A percentile compares a stretch with the other conserved stretches of the same genome.
Conservation (phyloP, 2,113 vertebrate species). For the Protobothrops flavoviridis region DNA sequence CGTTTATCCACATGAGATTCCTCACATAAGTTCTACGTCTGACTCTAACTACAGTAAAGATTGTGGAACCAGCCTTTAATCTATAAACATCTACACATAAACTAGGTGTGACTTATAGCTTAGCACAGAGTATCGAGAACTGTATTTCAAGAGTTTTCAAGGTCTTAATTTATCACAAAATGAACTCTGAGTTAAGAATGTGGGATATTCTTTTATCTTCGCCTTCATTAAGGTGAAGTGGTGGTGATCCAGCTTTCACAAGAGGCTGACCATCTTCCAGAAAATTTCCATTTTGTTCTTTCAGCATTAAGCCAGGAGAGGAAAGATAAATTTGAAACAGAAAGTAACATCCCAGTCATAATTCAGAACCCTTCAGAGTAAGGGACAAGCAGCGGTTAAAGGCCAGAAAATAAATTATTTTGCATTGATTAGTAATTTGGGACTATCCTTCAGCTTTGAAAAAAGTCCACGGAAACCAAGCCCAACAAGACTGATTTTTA, state of each 20-base stretch:
- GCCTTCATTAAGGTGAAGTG: not conserved
- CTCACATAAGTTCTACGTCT: not conserved
- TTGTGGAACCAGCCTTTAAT: not conserved
- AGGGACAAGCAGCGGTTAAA: not conserved
- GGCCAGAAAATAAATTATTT: not conserved
- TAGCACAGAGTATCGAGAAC: not conserved
- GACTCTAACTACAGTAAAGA: not conserved
- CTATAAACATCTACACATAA: not conserved
- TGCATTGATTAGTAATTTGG: not conserved
- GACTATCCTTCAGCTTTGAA: not conserved
- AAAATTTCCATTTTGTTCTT: not conserved
- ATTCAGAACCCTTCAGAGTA: not conserved
- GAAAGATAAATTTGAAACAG: not conserved
- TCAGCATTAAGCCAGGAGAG: not conserved
- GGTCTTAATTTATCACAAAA: not conserved
- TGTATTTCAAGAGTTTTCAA: not conserved
- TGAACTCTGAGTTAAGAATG: not conserved
- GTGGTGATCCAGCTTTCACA: not conserved
- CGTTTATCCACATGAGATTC: not conserved
- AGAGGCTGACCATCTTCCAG: too few species aligned
- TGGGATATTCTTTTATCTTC: not conserved
- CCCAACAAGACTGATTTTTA: not conserved
- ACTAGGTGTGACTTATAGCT: not conserved
- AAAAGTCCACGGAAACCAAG: not conserved
- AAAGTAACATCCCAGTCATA: not conserved